Percentiles rank a stretch among this genome's conserved stretches.
Evolutionary conservation across 2,888 invertebrate genomes (phyloP).

Genomic region (Capitulum mitella): DNA sequence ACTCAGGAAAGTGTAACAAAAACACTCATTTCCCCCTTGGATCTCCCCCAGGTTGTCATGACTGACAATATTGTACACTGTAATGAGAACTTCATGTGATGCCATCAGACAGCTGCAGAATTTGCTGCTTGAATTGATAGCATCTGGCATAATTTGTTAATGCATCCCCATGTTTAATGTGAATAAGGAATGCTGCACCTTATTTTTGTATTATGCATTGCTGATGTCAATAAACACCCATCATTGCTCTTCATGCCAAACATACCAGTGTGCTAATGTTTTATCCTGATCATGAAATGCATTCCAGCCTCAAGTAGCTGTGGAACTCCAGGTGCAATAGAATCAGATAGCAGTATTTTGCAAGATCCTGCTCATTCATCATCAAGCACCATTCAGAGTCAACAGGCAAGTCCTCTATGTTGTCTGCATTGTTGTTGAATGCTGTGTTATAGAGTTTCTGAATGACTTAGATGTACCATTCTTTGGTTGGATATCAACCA

Average conservation of each 20-base stretch:
- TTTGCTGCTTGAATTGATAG: too few relatives aligned
- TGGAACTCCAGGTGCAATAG: not conserved
- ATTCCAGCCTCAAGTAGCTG: not conserved
- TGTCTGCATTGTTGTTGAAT: not conserved
- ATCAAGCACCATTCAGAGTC: not conserved
- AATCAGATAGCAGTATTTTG: not conserved
- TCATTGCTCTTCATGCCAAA: not conserved
- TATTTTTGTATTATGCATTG: not conserved
- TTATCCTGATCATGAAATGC: too few relatives aligned
- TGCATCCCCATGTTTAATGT: too few relatives aligned
- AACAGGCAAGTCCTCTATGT: too few relatives aligned
- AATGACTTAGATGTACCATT: not conserved
- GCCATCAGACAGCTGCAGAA: too few relatives aligned
- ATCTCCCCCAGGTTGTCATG: too few relatives aligned
- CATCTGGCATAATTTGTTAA: too few relatives aligned
- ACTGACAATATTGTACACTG: too few relatives aligned
- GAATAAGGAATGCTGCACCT: not conserved
- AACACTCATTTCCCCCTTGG: too few relatives aligned
- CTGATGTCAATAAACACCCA: not conserved
- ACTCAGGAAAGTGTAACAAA: too few relatives aligned
- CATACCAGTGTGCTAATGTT: not conserved
- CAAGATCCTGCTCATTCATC: not conserved
- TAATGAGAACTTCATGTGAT: too few relatives aligned
- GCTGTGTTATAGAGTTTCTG: not conserved
- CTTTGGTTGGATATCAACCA: not conserved